Base-by-base conservation (phyloP, 2,888 invertebrate genomes). In the Chloroclystis v-ata region DNA sequence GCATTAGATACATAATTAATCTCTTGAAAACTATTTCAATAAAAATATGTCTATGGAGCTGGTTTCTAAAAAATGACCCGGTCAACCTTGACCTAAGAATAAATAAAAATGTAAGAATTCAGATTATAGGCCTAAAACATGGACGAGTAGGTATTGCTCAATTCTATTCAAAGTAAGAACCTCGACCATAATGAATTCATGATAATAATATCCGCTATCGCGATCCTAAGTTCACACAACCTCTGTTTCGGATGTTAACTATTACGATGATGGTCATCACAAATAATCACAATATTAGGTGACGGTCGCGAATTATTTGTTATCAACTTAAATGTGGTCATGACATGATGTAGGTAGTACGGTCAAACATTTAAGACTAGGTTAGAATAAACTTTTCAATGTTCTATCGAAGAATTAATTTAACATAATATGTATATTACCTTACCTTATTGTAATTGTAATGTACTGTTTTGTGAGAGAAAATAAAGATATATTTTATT, bases 171-270 rank as follows among this genome's bases (percentile, higher is more conserved):
- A 37, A 38, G 16, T 11, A 38, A 28, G 24, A 28, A 42, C 37
- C 37, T 41, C 30, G 30, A 37, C 4, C n/a, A n/a, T 29, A 33
- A 43, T 29, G 12, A 33, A 29, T 39, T 39, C 26, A 13, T 28
- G 12, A 35, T 12, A 45, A 43, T 25, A 43, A 45, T 33, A 32
- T 32, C 28, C 9, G 29, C 12, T 16, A 38, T 50, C 39, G 32
- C 20, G 13, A 38, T 49, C 14, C 42, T 16, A 43, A 35, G 33
- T 26, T 50, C 46, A 39, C 41, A 49, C 43, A 46, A 30, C 46
- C 43, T 50, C 37, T 11, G 16, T 9, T 38, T 45, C 45, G 45
- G 45, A 49, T 49, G 49, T 29, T 29, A 39, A 8, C 38, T 13
- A 49, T 49, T 49, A 43, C 26, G 14, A 25, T 49, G 42, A 35